A percentile compares a stretch with the other conserved stretches of the same genome.
Conservation (phyloP, 1,140 invertebrate species). For the Amphibalanus amphitrite region DNA sequence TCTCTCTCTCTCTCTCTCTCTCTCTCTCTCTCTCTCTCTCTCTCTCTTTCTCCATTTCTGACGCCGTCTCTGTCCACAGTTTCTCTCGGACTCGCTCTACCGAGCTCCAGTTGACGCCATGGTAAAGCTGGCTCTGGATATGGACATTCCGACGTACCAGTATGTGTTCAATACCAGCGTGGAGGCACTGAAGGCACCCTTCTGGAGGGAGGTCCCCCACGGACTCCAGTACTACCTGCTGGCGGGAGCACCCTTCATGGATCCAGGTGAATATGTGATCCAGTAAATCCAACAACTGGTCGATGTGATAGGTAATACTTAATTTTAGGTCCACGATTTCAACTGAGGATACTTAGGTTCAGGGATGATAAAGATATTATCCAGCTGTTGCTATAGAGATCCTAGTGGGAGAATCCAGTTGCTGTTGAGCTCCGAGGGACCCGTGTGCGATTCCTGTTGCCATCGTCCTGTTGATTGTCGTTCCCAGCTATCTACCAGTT, state of each 20-base stretch:
- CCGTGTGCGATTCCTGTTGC: too few relatives aligned
- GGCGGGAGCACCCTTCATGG: conserved; percentile 79
- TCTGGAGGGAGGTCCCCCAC: conserved; percentile 65
- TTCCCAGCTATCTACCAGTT: too few relatives aligned
- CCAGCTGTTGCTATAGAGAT: too few relatives aligned
- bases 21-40: conserved; percentile 25
- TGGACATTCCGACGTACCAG: conserved; percentile 57
- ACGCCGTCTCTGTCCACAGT: neutral
- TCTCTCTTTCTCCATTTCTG: conserved; percentile 18
- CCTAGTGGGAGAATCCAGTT: too few relatives aligned
- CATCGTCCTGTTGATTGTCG: too few relatives aligned
- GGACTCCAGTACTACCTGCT: conserved; percentile 65
- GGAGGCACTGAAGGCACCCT: conserved; percentile 50
- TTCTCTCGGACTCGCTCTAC: conserved; percentile 26
- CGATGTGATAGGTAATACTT: too few relatives aligned
- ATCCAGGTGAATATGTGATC: conserved; percentile 29
- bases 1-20: too few relatives aligned
- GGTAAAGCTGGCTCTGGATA: conserved; percentile 38
- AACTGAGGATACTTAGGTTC: too few relatives aligned
- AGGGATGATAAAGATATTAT: too few relatives aligned
- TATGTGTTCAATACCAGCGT: conserved; percentile 86
- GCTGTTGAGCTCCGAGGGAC: too few relatives aligned
- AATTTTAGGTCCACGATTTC: too few relatives aligned
- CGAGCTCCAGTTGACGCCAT: conserved; percentile 16
- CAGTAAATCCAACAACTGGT: too few relatives aligned